Evolutionary conservation across 2,888 invertebrate genomes (phyloP).

Genomic region (Tachystola acroxantha): DNA sequence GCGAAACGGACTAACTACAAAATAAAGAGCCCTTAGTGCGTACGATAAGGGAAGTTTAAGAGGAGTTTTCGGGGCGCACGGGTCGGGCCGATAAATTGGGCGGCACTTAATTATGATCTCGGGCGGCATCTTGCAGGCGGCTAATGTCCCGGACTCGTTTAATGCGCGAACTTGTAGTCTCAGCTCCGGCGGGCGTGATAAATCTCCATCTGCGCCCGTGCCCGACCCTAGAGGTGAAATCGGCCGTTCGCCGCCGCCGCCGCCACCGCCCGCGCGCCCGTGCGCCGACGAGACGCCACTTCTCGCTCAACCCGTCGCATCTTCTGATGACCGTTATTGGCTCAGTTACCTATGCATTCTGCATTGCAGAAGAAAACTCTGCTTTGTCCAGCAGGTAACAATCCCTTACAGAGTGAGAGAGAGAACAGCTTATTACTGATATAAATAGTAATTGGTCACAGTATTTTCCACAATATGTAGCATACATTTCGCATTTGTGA

Average conservation of each 20-base stretch:
- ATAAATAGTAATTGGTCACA: too few species aligned
- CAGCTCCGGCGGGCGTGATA: slow-evolving; percentile 72
- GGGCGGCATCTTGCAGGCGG: slow-evolving; percentile 77
- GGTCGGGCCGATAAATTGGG: slow-evolving; percentile 77
- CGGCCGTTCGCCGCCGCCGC: neutral
- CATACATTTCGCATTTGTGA: neutral
- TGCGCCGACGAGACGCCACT: neutral
- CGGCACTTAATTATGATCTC: slow-evolving; percentile 78
- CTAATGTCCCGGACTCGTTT: slow-evolving; percentile 77
- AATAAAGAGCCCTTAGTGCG: slow-evolving; percentile 73
- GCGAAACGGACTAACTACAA: slow-evolving; percentile 65
- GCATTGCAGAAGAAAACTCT: too few species aligned
- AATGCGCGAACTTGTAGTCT: slow-evolving; percentile 76
- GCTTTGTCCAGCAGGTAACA: too few species aligned
- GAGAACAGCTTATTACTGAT: too few species aligned
- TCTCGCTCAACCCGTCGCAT: neutral
- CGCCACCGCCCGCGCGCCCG: neutral
- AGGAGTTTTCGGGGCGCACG: slow-evolving; percentile 66
- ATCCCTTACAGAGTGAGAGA: too few species aligned
- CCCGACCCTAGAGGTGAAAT: slow-evolving; percentile 26
- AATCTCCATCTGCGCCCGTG: slow-evolving; percentile 66
- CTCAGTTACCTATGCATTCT: too few species aligned
- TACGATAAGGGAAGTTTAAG: slow-evolving; percentile 75
- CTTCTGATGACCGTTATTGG: too few species aligned
- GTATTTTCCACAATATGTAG: neutral